phyloP scores from a whole-genome alignment of 2,113 vertebrate genomes.

The Planiliza haematocheilus region DNA sequence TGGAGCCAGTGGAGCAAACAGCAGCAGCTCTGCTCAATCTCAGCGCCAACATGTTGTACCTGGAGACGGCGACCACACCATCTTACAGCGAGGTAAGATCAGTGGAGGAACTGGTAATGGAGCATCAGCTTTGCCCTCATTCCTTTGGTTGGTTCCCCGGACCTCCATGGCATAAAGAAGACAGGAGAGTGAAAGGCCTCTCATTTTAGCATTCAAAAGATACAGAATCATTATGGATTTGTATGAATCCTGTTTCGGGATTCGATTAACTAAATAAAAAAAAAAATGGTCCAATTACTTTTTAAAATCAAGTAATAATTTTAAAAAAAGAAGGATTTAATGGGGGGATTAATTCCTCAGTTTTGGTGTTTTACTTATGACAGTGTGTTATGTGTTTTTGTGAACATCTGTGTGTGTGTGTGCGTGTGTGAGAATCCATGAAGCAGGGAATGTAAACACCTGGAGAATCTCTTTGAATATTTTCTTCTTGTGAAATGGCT shows the following conservation, averaged over 20 bases:
- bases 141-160: slow-evolving; percentile 2
- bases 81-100: slow-evolving; percentile 98
- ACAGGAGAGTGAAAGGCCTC: slow-evolving; percentile 16
- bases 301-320: background rate
- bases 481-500: slow-evolving; percentile 58
- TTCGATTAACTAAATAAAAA: background rate
- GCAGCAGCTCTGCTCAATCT: slow-evolving; percentile 95
- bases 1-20: slow-evolving; percentile 98
- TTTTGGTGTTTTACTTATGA: background rate
- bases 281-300: background rate
- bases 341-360: background rate
- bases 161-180: background rate
- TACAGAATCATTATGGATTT: background rate
- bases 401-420: slow-evolving; percentile 30
- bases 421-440: slow-evolving; percentile 35
- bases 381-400: slow-evolving; percentile 35
- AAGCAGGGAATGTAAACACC: slow-evolving; percentile 78
- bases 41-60: slow-evolving; percentile 99
- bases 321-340: too few species aligned
- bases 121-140: slow-evolving; percentile 8
- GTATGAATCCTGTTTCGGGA: background rate
- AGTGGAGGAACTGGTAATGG: background rate
- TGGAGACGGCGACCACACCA: slow-evolving; percentile 95
- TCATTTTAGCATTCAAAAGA: background rate
- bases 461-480: slow-evolving; percentile 37